Evolutionary conservation across 2,888 invertebrate genomes (phyloP).

Genomic region (Hoplodrina ambigua): DNA sequence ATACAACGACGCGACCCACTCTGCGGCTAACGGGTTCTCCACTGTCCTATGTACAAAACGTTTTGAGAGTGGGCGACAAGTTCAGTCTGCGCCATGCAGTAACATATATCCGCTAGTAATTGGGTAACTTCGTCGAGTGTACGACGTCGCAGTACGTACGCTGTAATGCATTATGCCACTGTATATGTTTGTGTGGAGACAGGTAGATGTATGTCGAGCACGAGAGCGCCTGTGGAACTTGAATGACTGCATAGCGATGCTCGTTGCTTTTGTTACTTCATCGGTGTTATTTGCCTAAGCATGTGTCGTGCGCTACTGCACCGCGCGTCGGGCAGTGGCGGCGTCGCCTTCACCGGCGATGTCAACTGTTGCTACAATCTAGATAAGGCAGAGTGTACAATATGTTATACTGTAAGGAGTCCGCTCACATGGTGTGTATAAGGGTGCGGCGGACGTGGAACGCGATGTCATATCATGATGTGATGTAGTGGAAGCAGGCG

Average conservation of each 20-base stretch:
- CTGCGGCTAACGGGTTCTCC: conserved; percentile 26
- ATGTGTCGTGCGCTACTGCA: neutral
- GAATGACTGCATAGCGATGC: conserved; percentile 14
- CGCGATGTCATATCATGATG: conserved; percentile 87
- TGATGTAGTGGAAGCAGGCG: conserved; percentile 72
- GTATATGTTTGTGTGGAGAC: conserved; percentile 10
- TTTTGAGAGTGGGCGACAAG: conserved; percentile 23
- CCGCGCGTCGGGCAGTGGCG: neutral
- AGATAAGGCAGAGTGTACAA: conserved; percentile 56
- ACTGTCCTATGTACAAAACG: conserved; percentile 61
- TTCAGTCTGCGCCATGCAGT: conserved; percentile 13
- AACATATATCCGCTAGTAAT: conserved; percentile 9
- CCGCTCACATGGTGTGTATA: conserved; percentile 49
- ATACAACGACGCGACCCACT: conserved; percentile 21
- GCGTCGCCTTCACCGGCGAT: conserved; percentile 10
- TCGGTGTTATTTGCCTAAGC: conserved; percentile 38
- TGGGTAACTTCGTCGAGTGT: neutral
- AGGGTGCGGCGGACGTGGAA: conserved; percentile 58
- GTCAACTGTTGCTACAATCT: conserved; percentile 52
- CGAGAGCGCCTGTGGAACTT: conserved; percentile 13
- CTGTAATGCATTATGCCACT: conserved; percentile 1
- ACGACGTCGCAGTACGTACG: neutral
- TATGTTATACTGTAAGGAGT: conserved; percentile 43
- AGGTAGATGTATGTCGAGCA: conserved; percentile 2
- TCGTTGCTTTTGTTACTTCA: conserved; percentile 52